Percentiles rank a stretch among this genome's conserved stretches.
These are phyloP conservation scores for Neolamprologus cancellatus DNA, from an alignment of 2,113 vertebrate species.

Conservation along the genomic window DNA sequence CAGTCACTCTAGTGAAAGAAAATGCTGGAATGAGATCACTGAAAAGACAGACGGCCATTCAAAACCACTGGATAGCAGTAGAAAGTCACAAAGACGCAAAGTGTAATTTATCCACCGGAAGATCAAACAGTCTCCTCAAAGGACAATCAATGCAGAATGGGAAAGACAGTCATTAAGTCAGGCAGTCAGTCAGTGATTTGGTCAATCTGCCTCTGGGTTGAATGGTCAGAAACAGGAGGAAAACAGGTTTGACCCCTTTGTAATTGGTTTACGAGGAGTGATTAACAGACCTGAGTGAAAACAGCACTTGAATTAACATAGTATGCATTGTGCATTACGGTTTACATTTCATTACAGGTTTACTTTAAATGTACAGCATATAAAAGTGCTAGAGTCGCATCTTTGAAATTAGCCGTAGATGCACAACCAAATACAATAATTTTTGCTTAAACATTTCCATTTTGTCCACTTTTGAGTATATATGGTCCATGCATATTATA, in stretches of 20 bases:
- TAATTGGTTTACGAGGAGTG: conserved; percentile 26
- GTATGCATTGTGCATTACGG: background rate
- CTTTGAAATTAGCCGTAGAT: background rate
- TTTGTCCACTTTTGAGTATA: background rate
- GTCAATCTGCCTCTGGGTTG: conserved; percentile 7
- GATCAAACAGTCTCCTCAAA: conserved; percentile 9
- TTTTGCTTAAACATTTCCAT: background rate
- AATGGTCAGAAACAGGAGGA: background rate
- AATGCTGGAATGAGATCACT: background rate
- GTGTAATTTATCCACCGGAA: conserved; percentile 6
- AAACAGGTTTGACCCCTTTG: conserved; percentile 26
- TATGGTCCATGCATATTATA: background rate
- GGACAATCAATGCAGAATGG: conserved; percentile 10
- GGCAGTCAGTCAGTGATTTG: conserved; percentile 12
- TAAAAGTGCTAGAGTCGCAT: background rate
- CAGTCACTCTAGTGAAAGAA: background rate
- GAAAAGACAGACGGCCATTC: conserved; percentile 21
- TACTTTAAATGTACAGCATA: background rate
- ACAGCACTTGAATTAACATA: conserved; percentile 49
- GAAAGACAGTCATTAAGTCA: conserved; percentile 3
- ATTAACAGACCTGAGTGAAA: conserved; percentile 38
- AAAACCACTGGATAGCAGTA: background rate
- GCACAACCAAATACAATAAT: background rate
- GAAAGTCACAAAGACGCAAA: conserved; percentile 20
- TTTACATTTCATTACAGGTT: background rate